Conservation (phyloP, 1,140 invertebrate genomes). For the Calephelis virginiensis region DNA sequence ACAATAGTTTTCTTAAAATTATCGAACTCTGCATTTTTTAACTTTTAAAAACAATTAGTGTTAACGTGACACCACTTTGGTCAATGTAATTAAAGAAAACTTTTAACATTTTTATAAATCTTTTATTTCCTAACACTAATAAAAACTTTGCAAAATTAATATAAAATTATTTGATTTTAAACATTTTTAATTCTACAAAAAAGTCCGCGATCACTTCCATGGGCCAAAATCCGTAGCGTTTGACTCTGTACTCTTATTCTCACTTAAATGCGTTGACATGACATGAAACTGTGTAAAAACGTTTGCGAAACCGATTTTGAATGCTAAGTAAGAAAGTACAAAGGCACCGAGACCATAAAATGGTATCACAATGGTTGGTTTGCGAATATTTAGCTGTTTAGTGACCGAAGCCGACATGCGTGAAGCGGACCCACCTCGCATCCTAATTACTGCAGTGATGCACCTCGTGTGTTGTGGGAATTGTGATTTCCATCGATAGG, state of each 20-base stretch:
- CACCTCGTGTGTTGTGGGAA: slow-evolving; percentile 59
- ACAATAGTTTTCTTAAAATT: too few relatives aligned
- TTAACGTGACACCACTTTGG: too few relatives aligned
- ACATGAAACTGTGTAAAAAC: slow-evolving; percentile 72
- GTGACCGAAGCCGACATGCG: slow-evolving; percentile 60
- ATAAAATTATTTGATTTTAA: too few relatives aligned
- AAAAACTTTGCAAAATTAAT: too few relatives aligned
- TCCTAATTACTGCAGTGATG: slow-evolving; percentile 66
- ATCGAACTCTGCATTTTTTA: too few relatives aligned
- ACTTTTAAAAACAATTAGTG: too few relatives aligned
- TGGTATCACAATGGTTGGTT: slow-evolving; percentile 68
- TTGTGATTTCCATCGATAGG: slow-evolving; percentile 24
- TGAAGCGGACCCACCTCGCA: slow-evolving; percentile 49
- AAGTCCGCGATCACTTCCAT: too few relatives aligned
- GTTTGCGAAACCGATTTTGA: slow-evolving; percentile 66
- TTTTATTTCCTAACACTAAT: too few relatives aligned
- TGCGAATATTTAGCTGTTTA: slow-evolving; percentile 73
- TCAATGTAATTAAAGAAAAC: too few relatives aligned
- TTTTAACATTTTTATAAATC: too few relatives aligned
- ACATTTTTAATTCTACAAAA: too few relatives aligned
- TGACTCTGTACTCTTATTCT: slow-evolving; percentile 31
- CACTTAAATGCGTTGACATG: slow-evolving; percentile 62
- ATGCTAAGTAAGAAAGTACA: slow-evolving; percentile 69
- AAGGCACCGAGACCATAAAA: slow-evolving; percentile 72
- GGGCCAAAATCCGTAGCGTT: neutral